Base-by-base conservation (phyloP, 2,797 vertebrate species). In the Sebastes diaconus region DNA sequence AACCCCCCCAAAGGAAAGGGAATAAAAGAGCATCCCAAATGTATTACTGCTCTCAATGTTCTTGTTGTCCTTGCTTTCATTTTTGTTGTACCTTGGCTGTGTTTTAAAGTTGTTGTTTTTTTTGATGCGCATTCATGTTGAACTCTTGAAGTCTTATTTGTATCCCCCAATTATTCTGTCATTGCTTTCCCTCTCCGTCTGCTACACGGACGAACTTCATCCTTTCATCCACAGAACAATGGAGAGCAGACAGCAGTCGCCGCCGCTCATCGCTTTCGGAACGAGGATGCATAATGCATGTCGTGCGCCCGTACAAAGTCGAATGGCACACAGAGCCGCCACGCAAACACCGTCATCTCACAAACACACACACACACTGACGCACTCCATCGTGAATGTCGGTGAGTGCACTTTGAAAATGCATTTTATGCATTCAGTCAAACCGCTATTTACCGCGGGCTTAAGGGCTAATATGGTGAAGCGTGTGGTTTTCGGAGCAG, bases 201-300 rank as follows among this genome's bases (percentile, higher is more conserved):
- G 8, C 60, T 36, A 5, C 34, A 54, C 12, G 42, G 67, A 66
- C 54, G 71, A 73, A 54, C 79, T 46, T 71, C 8, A 54, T 77
- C 34, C 71, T 83, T 84, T 84, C 13, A 80, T 70, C 59, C 27
- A 18, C 22, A 50, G 67, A 77, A 73, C 68, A 75, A 86, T 70
- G 54, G 66, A 39, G 4, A 60, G 65, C 39, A 66, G 42, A 32
- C 61, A 58, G 63, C 66, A 63, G 77, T 58, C 20, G 3, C 22
- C 2, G 6, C 25, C 27, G 2, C 8, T 67, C 52, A 8, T 24
- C 1, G 2, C 61, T 72, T 25, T 18, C 0, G 3, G 13, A 20
- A 18, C 8, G 13, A 29, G 6, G 29, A 70, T 72, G 36, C 54
- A 78, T 88, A 59, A 78, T 84, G 68, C 70, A 77, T 57, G 52